Evolutionary conservation across 2,888 invertebrate genomes (phyloP).

Genomic region (Leptura quadrifasciata): DNA sequence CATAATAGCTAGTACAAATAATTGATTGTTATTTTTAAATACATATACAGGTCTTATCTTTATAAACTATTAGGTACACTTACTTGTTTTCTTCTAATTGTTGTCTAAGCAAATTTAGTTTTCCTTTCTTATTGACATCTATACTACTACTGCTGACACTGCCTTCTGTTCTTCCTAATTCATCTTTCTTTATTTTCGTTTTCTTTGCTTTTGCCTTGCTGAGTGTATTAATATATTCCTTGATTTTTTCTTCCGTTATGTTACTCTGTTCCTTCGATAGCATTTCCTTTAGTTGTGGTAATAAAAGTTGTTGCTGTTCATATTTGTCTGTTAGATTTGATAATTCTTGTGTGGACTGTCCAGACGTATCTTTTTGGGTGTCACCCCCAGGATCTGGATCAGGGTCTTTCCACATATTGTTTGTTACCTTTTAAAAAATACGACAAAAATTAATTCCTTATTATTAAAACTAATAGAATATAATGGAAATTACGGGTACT

Average conservation of each 20-base stretch:
- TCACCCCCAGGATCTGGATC: slow-evolving; percentile 65
- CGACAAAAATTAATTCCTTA: background rate
- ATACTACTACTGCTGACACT: slow-evolving; percentile 64
- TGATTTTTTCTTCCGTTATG: slow-evolving; percentile 72
- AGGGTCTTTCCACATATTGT: slow-evolving; percentile 69
- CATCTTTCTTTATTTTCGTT: slow-evolving; percentile 65
- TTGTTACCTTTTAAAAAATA: slow-evolving; percentile 32
- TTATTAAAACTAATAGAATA: background rate
- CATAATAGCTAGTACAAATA: background rate
- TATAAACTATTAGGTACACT: slow-evolving; percentile 40
- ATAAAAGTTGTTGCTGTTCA: slow-evolving; percentile 71
- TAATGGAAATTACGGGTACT: background rate
- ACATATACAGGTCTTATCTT: slow-evolving; percentile 12
- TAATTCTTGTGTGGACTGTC: slow-evolving; percentile 61
- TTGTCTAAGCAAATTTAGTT: slow-evolving; percentile 74
- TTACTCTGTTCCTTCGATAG: slow-evolving; percentile 71
- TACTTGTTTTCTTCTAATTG: slow-evolving; percentile 77
- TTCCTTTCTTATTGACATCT: slow-evolving; percentile 74
- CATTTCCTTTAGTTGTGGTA: slow-evolving; percentile 73
- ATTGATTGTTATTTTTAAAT: slow-evolving; percentile 6
- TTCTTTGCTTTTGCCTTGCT: slow-evolving; percentile 70
- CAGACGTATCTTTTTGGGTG: slow-evolving; percentile 50
- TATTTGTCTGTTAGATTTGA: slow-evolving; percentile 70
- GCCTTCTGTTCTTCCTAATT: slow-evolving; percentile 50
- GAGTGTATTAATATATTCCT: slow-evolving; percentile 72